Conservation (phyloP, 2,797 vertebrate genomes). For the Dallia pectoralis region DNA sequence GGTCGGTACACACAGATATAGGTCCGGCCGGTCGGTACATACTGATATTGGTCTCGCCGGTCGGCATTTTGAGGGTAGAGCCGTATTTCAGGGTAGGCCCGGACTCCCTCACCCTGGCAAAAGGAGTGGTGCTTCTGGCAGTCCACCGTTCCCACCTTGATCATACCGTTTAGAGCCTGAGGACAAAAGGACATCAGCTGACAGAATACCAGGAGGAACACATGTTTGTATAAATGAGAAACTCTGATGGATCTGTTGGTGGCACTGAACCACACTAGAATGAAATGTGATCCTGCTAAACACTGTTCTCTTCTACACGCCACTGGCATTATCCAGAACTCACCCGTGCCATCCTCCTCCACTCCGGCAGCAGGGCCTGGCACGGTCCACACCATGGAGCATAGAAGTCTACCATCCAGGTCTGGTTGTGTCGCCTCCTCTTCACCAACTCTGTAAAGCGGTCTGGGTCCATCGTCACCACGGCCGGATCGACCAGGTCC, state of each 20-base stretch:
- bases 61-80: slow-evolving; percentile 77
- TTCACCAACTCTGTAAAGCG: slow-evolving; percentile 83
- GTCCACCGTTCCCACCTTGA: slow-evolving; percentile 88
- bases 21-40: slow-evolving; percentile 57
- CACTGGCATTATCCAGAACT: neutral
- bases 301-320: neutral
- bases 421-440: slow-evolving; percentile 75
- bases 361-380: slow-evolving; percentile 92
- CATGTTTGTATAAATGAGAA: neutral
- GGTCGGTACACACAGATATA: no score
- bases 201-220: neutral
- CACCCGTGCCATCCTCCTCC: slow-evolving; percentile 96
- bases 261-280: neutral
- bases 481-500: slow-evolving; percentile 90
- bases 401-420: slow-evolving; percentile 94
- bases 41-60: slow-evolving; percentile 73
- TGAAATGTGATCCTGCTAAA: neutral
- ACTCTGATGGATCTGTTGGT: neutral
- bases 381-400: slow-evolving; percentile 80
- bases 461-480: slow-evolving; percentile 81
- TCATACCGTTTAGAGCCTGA: slow-evolving; percentile 82
- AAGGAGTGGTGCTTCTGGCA: slow-evolving; percentile 89
- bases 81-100: slow-evolving; percentile 90
- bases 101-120: slow-evolving; percentile 85
- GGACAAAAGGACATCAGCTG: slow-evolving; percentile 26